These are phyloP conservation scores for Phyto melanocephala DNA, from an alignment of 2,888 invertebrate species.

Conservation along the genomic window DNA sequence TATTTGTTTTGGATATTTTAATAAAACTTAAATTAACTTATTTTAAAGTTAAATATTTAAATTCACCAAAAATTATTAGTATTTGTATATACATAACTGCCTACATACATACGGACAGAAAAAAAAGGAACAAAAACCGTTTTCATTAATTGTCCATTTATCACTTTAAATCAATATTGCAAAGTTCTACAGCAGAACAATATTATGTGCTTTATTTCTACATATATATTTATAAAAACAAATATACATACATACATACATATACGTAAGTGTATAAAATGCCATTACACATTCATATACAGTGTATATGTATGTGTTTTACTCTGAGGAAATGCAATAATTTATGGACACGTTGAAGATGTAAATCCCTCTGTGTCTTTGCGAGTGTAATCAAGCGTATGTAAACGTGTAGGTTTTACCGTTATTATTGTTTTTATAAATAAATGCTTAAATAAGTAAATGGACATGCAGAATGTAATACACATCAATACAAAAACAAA, in stretches of 20 bases:
- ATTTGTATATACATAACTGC: no score
- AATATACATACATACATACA: background rate
- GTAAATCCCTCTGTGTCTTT: conserved; percentile 55
- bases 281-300: background rate
- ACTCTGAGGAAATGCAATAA: conserved; percentile 61
- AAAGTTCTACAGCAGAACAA: conserved; percentile 47
- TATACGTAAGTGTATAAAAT: background rate
- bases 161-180: conserved; percentile 63
- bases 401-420: conserved; percentile 42
- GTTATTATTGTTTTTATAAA: conserved; percentile 5
- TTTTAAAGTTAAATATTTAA: conserved; percentile 10
- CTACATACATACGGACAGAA: background rate
- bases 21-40: no score
- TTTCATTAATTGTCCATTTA: conserved; percentile 63
- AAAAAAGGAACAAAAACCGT: conserved; percentile 20
- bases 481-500: background rate
- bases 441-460: conserved; percentile 56
- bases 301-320: no score
- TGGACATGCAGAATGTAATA: conserved; percentile 32
- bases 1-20: no score
- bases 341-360: conserved; percentile 63
- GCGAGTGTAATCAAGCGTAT: background rate
- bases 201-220: conserved; percentile 33
- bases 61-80: conserved; percentile 5
- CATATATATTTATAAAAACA: background rate